Base-by-base conservation (phyloP, 1,140 invertebrate genomes). In the Drosophila paulistorum region DNA sequence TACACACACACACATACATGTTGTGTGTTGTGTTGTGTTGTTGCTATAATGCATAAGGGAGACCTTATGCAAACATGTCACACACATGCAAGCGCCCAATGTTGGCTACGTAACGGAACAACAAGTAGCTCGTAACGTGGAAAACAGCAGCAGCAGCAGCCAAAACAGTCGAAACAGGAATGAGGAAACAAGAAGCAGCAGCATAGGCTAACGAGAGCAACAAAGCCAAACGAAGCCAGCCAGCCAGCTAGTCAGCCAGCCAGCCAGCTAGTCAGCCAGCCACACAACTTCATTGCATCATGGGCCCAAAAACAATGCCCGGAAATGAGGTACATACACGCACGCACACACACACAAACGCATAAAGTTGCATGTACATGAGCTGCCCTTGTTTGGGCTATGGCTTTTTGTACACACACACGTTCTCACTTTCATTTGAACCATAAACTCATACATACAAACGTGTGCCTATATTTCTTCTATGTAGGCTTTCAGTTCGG, bases 101-200 rank as follows among this genome's bases (percentile, higher is more conserved):
- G 51, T 64, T 59, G 51, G 37, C 20, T 57, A 51, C 67, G 82
- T 67, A 71, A 65, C 65, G 71, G 77, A 77, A 89, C 83, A 87
- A 87, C 83, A 87, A 87, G 83, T 87, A 83, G 84, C 84, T 89
- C 84, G 89, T 89, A 77, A 89, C 69, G 77, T 69, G 73, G 66
- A 76, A 76, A 76, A 76, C 73, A 76, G 30, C 30, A 30, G 26
- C 26, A 26, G 26, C 26, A 26, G 74, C 74, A 69, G 73, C 73
- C 33, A 41, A 35, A 60, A 23, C 23, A 45, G 20, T 39, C 60
- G 45, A 37, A 64, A 51, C 42, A 64, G 41, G 37, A 62, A 45
- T 37, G 26, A 26, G 37, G 37, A 11, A 39, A 39, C 37, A 5
- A 41, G 57, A 9, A 60, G 58, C 35, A 45, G 37, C 51, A 74